These are phyloP conservation scores for Phlogophora meticulosa DNA, from an alignment of 2,888 invertebrate genomes.

Conservation along the genomic window DNA sequence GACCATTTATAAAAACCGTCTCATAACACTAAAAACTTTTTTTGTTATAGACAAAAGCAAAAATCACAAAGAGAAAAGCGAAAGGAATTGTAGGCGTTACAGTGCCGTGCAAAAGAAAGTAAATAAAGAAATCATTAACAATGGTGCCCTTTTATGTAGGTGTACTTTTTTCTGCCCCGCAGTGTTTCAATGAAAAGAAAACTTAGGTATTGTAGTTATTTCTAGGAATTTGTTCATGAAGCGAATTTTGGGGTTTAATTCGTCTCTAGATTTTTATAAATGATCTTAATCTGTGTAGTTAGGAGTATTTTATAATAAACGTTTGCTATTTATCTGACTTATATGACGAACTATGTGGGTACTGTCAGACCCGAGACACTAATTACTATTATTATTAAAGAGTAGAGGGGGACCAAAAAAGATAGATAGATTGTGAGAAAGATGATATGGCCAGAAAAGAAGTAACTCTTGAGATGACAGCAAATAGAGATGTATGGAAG, in stretches of 20 bases:
- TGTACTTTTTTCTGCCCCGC: constrained; percentile 25
- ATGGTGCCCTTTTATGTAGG: constrained; percentile 11
- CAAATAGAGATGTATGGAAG: too few species aligned
- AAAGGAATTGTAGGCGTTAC: constrained; percentile 34
- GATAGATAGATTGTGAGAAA: too few species aligned
- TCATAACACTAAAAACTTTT: constrained; percentile 34
- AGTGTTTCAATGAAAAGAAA: constrained; percentile 23
- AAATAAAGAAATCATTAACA: constrained; percentile 53
- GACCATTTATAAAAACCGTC: constrained; percentile 21
- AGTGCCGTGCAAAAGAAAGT: constrained; percentile 36
- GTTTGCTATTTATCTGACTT: too few species aligned
- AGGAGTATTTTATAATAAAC: too few species aligned
- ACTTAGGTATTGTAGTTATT: background rate
- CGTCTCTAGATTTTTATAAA: too few species aligned
- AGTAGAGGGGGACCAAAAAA: too few species aligned
- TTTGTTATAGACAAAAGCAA: constrained; percentile 48
- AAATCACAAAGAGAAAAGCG: constrained; percentile 43
- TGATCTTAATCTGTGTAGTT: background rate
- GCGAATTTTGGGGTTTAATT: background rate
- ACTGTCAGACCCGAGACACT: too few species aligned
- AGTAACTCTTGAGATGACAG: too few species aligned
- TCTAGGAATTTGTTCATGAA: background rate
- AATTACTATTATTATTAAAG: too few species aligned
- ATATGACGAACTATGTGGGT: too few species aligned
- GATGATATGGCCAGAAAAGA: too few species aligned